Evolutionary conservation across 2,113 vertebrate genomes (phyloP), one percentile per base, ranked within the genome.

Genomic region (Pelmatolapia mariae): DNA sequence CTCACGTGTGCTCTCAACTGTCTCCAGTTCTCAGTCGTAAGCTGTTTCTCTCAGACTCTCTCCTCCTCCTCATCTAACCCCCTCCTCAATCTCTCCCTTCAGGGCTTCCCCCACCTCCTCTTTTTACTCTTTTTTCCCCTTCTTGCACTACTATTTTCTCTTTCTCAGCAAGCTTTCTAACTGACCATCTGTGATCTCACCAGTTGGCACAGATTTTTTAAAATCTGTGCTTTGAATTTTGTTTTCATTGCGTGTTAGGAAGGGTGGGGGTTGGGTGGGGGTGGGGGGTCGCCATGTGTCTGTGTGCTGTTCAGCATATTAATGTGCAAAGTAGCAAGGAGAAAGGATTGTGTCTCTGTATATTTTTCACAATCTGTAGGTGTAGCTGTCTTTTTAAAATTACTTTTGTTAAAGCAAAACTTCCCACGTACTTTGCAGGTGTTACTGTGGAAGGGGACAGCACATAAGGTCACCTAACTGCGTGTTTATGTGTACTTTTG

Each of bases 11-110:
- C 73, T 81, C 43, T 18, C 61, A 73, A 61, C 22, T 22, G 71
- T 83, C 83, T 54, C 79, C 54, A 79, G 86, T 79, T 91, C 88
- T 92, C 81, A 76, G 87, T 94, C 84, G 85, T 91, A 90, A 95
- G 83, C 52, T 86, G 40, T 83, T 87, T 82, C 82, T 80, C 81
- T 86, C 85, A 85, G 53, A 90, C 81, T 88, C 89, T 78, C 85
- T 88, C 94, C 95, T 88, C 93, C 95, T 94, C 85, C 86, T 86
- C 76, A 13, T 13, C 43, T 6, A 43, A 80, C 91, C 95, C 91
- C 93, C 95, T 59, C 73, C 7, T 63, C 59, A 1, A 81, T 86
- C 83, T 86, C 85, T 86, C 54, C 56, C 54, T 63, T 83, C 47
- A 15, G 80, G 89, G 82, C 92, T 88, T 68, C 86, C 90, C 83